Evolutionary conservation across 2,888 invertebrate genomes (phyloP), one percentile per base, ranked within the genome.

Genomic region (Pteria penguin): DNA sequence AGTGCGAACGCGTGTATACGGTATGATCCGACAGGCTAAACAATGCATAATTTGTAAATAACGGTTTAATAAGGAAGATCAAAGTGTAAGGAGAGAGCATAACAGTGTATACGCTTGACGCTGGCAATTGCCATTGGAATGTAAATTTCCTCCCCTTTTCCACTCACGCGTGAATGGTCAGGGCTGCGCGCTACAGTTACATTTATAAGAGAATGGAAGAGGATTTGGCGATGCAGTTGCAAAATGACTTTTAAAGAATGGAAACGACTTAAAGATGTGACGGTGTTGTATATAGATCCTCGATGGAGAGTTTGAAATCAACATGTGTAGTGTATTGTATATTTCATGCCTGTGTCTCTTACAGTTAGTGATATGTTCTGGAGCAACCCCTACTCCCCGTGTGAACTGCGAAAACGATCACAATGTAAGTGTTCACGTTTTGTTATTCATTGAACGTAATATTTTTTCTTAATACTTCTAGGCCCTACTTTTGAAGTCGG

Each of bases 1-100:
- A 61, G 31, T 22, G 61, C 61, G 33, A 61, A 61, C 31, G 61
- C n/a, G n/a, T n/a, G n/a, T n/a, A n/a, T n/a, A n/a, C n/a, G n/a
- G n/a, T n/a, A 45, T 18, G 45, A 45, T 8, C 8, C 11, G 18
- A 18, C 11, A 8, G 45, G 45, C 11, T 45, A 45, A 45, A 45
- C 45, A 45, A 45, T 45, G 45, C 45, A 45, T 45, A 45, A 45
- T 45, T 45, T 45, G 45, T 45, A 45, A 45, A 45, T 45, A 45
- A 45, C 45, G 45, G 18, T 45, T 45, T 45, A 45, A 45, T 45
- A 45, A 45, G 8, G 18, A 45, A 45, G 45, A 45, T 45, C 45
- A 45, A 45, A 45, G 45, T 45, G 45, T 45, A 45, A 45, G 11
- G 18, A 8, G 45, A 8, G 8, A 45, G 45, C 45, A 45, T 45